Evolutionary conservation across 2,113 vertebrate genomes (phyloP).

Genomic region (Oncorhynchus nerka): DNA sequence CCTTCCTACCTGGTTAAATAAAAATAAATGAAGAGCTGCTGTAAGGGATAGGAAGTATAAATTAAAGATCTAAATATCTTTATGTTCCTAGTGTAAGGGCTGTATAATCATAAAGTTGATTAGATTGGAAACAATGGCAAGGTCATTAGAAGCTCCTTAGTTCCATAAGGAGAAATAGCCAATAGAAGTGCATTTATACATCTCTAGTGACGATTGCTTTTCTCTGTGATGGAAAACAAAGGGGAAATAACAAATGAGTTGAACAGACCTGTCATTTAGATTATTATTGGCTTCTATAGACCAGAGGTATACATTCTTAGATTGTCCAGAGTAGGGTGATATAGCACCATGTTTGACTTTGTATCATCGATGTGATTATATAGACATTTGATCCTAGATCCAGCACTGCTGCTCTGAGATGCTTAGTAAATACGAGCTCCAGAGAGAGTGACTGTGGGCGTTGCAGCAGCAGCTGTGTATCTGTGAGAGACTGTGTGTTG

Average conservation of each 20-base stretch:
- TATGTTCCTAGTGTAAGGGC: slow-evolving; percentile 38
- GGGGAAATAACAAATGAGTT: not conserved
- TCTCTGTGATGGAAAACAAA: not conserved
- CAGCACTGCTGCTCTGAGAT: too few relatives aligned
- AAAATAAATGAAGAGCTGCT: too few relatives aligned
- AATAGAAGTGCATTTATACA: slow-evolving; percentile 19
- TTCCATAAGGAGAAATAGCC: slow-evolving; percentile 51
- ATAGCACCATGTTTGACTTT: too few relatives aligned
- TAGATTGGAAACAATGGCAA: slow-evolving; percentile 64
- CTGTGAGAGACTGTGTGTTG: not conserved
- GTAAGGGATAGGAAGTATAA: too few relatives aligned
- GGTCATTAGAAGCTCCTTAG: slow-evolving; percentile 46
- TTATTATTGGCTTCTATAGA: not conserved
- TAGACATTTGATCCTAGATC: not conserved
- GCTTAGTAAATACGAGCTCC: too few relatives aligned
- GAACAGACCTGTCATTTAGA: not conserved
- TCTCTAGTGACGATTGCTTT: slow-evolving; percentile 3
- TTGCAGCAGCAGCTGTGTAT: not conserved
- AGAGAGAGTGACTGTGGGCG: not conserved
- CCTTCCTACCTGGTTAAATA: too few relatives aligned
- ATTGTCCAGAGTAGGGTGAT: too few relatives aligned
- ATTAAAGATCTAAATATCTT: too few relatives aligned
- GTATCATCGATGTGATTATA: too few relatives aligned
- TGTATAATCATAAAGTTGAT: slow-evolving; percentile 60
- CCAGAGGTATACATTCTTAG: too few relatives aligned